phyloP scores from a whole-genome alignment of 2,888 invertebrate species.

The Margaritifera margaritifera region DNA sequence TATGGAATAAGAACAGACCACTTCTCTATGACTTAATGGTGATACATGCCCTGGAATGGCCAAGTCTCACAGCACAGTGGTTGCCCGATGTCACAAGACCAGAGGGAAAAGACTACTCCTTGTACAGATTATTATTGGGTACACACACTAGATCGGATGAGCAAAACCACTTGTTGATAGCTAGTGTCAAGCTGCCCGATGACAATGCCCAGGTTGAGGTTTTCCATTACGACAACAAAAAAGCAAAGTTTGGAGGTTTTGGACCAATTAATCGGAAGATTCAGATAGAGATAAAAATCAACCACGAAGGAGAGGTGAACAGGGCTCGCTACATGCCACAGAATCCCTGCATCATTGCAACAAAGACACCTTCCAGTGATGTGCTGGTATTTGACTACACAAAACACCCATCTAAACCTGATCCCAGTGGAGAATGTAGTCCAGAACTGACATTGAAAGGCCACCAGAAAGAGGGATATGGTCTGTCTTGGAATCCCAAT shows the following conservation, averaged over 20 bases:
- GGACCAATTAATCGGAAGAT: constrained; percentile 99
- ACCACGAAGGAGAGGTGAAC: constrained; percentile 99
- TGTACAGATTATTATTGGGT: constrained; percentile 96
- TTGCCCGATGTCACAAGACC: no score
- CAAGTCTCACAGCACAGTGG: no score
- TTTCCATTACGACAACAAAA: constrained; percentile 98
- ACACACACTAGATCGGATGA: constrained; percentile 99
- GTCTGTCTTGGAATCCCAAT: no score
- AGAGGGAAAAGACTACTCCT: constrained; percentile 97
- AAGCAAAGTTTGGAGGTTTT: constrained; percentile 99
- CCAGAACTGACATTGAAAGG: no score
- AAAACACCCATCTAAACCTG: constrained; percentile 97
- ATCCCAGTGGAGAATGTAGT: constrained; percentile 96
- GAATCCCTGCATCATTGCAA: constrained; percentile 99
- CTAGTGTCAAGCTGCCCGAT: constrained; percentile 97
- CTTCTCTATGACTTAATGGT: constrained; percentile 94
- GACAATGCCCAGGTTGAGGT: constrained; percentile 99
- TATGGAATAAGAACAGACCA: constrained; percentile 99
- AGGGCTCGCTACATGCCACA: no score
- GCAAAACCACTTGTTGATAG: constrained; percentile 97
- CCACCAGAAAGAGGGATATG: no score
- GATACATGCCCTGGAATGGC: no score
- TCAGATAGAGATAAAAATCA: constrained; percentile 99
- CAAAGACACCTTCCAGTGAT: constrained; percentile 99
- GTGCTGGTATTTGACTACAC: no score